Evolutionary conservation across 2,113 vertebrate species (phyloP).

Genomic region (Myodes glareolus): DNA sequence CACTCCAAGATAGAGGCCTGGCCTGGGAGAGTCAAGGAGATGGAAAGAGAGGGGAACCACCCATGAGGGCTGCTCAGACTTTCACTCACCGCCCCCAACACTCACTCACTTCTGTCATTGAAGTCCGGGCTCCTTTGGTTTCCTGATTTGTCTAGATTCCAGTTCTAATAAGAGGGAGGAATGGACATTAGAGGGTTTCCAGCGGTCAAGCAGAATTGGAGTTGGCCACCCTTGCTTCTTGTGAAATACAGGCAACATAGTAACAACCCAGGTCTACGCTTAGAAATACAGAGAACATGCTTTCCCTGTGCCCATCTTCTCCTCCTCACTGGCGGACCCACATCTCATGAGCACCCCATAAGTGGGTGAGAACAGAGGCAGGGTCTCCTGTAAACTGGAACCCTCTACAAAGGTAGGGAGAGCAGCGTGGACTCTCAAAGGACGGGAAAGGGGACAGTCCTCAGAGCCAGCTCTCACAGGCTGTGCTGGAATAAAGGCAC

Average conservation of each 20-base stretch:
- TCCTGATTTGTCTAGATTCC: not conserved
- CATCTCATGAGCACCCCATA: not conserved
- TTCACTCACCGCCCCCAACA: not conserved
- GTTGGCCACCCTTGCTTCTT: not conserved
- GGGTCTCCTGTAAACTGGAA: not conserved
- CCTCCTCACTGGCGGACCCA: not conserved
- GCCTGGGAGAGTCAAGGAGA: not conserved
- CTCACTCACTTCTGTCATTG: not conserved
- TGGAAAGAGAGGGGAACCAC: not conserved
- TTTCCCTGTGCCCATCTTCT: not conserved
- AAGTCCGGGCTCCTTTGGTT: not conserved
- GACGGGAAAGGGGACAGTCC: not conserved
- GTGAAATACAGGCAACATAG: not conserved
- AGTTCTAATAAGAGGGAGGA: not conserved
- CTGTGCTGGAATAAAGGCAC: not conserved
- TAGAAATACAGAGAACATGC: not conserved
- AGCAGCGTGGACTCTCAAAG: not conserved
- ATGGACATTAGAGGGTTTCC: too few relatives aligned
- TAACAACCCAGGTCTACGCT: not conserved
- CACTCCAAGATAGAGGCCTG: too few relatives aligned
- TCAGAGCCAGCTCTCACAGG: too few relatives aligned
- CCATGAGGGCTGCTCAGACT: not conserved
- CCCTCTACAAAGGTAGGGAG: not conserved
- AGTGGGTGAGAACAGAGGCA: not conserved
- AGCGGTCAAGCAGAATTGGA: not conserved